These are phyloP conservation scores for Spheniscus mendiculus DNA, from an alignment of 2,113 vertebrate species.

Conservation along the genomic window DNA sequence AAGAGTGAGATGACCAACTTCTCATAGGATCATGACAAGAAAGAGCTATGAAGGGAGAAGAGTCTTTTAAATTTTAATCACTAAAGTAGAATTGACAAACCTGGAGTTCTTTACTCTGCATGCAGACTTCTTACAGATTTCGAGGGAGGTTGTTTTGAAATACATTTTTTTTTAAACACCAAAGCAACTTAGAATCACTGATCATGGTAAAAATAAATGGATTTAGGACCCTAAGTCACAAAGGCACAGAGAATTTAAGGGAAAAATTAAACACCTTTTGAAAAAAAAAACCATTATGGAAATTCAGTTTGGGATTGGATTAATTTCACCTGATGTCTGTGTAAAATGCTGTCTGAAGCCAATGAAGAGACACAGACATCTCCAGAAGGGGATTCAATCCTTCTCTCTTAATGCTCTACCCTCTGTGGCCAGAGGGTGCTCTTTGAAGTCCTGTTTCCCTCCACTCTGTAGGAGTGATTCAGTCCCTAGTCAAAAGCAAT, in stretches of 20 bases:
- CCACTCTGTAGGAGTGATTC: background rate
- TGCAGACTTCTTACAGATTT: background rate
- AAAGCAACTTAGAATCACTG: background rate
- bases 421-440: background rate
- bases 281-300: rapidly evolving
- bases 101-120: background rate
- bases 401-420: background rate
- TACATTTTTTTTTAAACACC: background rate
- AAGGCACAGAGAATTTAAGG: background rate
- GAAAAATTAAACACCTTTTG: background rate
- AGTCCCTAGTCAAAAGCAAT: background rate
- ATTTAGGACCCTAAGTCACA: background rate
- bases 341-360: background rate
- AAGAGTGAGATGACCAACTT: background rate
- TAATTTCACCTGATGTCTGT: background rate
- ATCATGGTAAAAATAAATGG: background rate
- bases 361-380: background rate
- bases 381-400: background rate
- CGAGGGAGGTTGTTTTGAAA: background rate
- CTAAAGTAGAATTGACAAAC: background rate
- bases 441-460: background rate
- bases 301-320: background rate
- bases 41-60: background rate
- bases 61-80: background rate
- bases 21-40: background rate